Evolutionary conservation across 2,113 vertebrate genomes (phyloP).

Genomic region (Mus spicilegus): DNA sequence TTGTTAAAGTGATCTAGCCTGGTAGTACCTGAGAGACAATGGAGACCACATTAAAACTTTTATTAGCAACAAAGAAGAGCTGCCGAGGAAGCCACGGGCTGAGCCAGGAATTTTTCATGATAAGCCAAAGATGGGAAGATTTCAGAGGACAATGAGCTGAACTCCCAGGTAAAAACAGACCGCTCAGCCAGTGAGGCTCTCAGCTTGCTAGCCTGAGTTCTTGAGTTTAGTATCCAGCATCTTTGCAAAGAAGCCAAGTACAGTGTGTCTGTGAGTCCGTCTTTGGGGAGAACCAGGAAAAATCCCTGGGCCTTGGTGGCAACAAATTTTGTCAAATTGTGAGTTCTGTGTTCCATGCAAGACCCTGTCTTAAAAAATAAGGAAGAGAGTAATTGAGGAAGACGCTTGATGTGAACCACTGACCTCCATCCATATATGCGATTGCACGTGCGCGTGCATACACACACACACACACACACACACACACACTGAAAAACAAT

Average conservation of each 20-base stretch:
- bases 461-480: background rate
- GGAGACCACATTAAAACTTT: background rate
- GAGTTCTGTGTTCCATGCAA: background rate
- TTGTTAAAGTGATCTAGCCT: background rate
- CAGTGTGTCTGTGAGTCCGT: background rate
- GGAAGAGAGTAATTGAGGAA: background rate
- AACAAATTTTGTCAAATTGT: background rate
- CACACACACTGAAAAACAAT: background rate
- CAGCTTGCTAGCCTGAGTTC: background rate
- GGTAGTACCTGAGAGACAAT: background rate
- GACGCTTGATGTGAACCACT: background rate
- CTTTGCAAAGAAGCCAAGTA: background rate
- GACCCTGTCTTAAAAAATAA: background rate
- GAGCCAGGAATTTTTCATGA: background rate
- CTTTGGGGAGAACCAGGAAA: background rate
- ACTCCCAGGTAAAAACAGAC: background rate
- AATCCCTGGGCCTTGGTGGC: background rate
- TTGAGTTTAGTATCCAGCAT: background rate
- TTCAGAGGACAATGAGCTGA: background rate
- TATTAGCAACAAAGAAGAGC: slow-evolving; percentile 3
- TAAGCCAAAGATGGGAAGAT: background rate
- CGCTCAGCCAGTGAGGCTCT: background rate
- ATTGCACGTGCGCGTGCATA: background rate
- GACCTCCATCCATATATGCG: background rate
- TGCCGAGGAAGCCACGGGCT: background rate